phyloP scores from a whole-genome alignment of 2,888 invertebrate species.

The Ethmia dodecea region DNA sequence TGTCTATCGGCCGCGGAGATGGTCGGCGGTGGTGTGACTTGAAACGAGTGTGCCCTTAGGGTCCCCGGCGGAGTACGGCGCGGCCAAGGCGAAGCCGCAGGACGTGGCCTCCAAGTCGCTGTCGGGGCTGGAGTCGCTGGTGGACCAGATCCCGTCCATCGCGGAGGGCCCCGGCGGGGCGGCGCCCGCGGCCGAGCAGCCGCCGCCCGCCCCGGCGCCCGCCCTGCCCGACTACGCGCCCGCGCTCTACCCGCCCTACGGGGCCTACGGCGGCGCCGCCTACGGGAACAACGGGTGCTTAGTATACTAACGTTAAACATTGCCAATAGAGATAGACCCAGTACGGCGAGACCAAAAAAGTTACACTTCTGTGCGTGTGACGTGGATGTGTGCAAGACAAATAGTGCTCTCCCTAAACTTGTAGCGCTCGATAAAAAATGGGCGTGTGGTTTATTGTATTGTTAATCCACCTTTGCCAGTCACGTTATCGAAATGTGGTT shows the following conservation, averaged over 20 bases:
- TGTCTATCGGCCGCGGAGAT: too few species aligned
- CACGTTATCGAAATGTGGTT: too few species aligned
- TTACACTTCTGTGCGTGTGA: too few species aligned
- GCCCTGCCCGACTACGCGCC: slow-evolving; percentile 40
- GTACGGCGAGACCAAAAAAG: too few species aligned
- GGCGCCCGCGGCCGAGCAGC: slow-evolving; percentile 26
- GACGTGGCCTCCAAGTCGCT: slow-evolving; percentile 92
- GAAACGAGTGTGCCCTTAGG: slow-evolving; percentile 22
- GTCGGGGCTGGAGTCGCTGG: slow-evolving; percentile 91
- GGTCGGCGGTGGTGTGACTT: too few species aligned
- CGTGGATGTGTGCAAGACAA: too few species aligned
- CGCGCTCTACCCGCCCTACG: slow-evolving; percentile 54
- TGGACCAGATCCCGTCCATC: slow-evolving; percentile 94
- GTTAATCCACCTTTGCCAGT: too few species aligned
- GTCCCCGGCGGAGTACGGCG: slow-evolving; percentile 60
- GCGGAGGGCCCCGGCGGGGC: slow-evolving; percentile 80
- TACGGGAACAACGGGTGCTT: slow-evolving; percentile 58
- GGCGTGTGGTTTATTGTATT: too few species aligned
- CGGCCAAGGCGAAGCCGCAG: slow-evolving; percentile 69
- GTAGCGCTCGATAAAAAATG: too few species aligned
- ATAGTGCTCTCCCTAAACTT: too few species aligned
- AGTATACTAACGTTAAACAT: too few species aligned
- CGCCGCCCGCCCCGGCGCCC: slow-evolving; percentile 39
- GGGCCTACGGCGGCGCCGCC: slow-evolving; percentile 47
- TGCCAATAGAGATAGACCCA: too few species aligned